phyloP scores from a whole-genome alignment of 2,888 invertebrate genomes.

The Temnothorax unifasciatus region DNA sequence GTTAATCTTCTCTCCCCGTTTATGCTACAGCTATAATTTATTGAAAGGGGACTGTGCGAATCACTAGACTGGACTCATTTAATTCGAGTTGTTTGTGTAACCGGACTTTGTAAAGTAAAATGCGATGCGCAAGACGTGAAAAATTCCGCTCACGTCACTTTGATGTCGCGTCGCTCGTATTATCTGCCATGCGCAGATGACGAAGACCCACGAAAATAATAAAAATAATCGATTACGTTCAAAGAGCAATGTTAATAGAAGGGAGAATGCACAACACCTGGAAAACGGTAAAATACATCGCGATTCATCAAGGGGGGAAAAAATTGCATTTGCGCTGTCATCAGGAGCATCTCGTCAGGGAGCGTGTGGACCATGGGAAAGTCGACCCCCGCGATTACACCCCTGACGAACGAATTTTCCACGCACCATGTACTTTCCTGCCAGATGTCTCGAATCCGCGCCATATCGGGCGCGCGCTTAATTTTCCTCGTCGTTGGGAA shows the following conservation, averaged over 20 bases:
- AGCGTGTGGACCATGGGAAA: slow-evolving; percentile 16
- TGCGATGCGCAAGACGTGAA: neutral
- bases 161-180: neutral
- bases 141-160: neutral
- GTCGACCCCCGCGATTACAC: slow-evolving; percentile 26
- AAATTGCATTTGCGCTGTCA: neutral
- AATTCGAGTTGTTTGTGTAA: neutral
- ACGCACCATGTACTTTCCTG: slow-evolving; percentile 38
- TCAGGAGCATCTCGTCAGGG: neutral
- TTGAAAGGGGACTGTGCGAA: neutral
- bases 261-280: neutral
- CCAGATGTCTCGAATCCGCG: slow-evolving; percentile 50
- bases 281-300: neutral
- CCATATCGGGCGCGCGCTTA: slow-evolving; percentile 5
- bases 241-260: neutral
- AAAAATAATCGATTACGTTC: neutral
- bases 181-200: neutral
- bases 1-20: slow-evolving; percentile 20
- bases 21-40: neutral
- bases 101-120: neutral
- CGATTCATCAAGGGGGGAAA: neutral
- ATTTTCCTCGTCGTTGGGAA: slow-evolving; percentile 40
- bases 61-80: neutral
- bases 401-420: slow-evolving; percentile 47
- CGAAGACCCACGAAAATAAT: neutral